These are phyloP conservation scores for Otolemur garnettii DNA, from an alignment of 2,113 vertebrate genomes.

Conservation along the genomic window DNA sequence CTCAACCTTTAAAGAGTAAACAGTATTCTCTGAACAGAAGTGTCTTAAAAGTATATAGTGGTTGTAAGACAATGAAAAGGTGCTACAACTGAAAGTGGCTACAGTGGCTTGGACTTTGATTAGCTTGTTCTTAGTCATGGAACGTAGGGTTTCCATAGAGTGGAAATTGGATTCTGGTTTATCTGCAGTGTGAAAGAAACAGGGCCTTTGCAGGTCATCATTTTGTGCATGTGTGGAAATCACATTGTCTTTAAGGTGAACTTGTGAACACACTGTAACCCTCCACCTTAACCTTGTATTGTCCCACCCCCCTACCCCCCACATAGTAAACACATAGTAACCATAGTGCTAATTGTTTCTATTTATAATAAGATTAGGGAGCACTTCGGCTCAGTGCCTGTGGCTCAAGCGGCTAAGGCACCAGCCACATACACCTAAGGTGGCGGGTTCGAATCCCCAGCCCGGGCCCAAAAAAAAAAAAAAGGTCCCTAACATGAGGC, in stretches of 20 bases:
- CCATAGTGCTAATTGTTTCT: not conserved
- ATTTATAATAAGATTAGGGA: not conserved
- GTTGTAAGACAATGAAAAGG: not conserved
- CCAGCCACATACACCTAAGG: no score
- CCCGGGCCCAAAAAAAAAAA: no score
- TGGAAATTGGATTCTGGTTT: not conserved
- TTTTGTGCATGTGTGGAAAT: not conserved
- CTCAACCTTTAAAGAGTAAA: not conserved
- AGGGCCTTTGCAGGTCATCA: not conserved
- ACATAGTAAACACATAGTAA: no score
- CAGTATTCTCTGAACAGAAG: not conserved
- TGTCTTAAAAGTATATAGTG: not conserved
- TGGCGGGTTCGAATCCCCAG: no score
- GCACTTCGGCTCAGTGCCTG: no score
- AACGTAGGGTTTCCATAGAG: rapidly evolving
- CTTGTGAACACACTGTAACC: not conserved
- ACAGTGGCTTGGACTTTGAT: rapidly evolving
- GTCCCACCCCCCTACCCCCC: no score
- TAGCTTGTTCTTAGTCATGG: not conserved
- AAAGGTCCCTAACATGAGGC: no score
- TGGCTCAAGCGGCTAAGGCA: no score
- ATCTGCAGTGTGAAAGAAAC: not conserved
- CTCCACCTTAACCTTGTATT: not conserved
- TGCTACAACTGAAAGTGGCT: not conserved
- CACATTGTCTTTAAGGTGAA: not conserved